Percentiles rank a stretch among this genome's conserved stretches.
These are phyloP conservation scores for Drosophila antonietae DNA, from an alignment of 2,888 invertebrate species.

Conservation along the genomic window DNA sequence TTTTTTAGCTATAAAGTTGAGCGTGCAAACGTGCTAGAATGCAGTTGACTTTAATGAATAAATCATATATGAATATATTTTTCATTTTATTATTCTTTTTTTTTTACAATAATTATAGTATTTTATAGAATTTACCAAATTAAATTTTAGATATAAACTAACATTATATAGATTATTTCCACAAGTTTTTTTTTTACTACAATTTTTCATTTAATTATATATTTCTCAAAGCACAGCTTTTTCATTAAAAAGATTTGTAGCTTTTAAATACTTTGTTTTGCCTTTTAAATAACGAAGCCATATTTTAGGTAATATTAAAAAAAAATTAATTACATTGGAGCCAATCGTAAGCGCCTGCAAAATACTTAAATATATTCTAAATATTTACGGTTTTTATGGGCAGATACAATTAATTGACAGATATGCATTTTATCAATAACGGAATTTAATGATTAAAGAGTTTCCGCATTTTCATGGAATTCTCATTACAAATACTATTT, in stretches of 20 bases:
- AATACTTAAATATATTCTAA: no score
- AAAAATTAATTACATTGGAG: no score
- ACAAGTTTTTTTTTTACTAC: neutral
- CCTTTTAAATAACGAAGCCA: neutral
- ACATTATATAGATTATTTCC: neutral
- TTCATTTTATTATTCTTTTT: no score
- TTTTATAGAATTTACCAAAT: no score
- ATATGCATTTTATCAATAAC: no score
- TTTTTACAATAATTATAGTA: neutral
- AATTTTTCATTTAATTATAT: neutral
- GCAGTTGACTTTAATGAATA: neutral
- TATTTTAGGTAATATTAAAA: no score
- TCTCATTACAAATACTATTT: neutral
- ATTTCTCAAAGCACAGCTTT: neutral
- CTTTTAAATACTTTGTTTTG: neutral
- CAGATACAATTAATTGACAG: no score
- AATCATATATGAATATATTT: neutral
- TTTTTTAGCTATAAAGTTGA: neutral
- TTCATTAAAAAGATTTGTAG: neutral
- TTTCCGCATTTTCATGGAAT: no score
- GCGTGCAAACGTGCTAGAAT: conserved; percentile 1
- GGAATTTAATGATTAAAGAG: no score
- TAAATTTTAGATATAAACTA: no score
- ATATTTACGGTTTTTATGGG: no score
- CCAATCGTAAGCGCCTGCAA: no score